Base-by-base conservation (phyloP, 2,113 vertebrate species). In the Mustela nigripes region DNA sequence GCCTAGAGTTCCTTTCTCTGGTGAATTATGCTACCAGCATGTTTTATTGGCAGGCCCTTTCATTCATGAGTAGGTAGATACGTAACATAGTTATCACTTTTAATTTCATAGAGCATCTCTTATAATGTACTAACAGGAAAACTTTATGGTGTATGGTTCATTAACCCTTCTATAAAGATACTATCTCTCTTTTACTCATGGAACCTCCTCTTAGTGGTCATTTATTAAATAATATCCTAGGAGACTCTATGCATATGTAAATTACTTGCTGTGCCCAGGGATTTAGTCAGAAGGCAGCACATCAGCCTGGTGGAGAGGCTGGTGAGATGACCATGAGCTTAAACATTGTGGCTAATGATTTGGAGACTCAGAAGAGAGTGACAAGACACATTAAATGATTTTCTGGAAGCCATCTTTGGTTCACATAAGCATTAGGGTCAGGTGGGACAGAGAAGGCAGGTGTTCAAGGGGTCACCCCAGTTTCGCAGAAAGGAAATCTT, bases 51-150 rank as follows among this genome's bases (percentile, higher is more conserved):
- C 26, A 69, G 85, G 10, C 22, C 39, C 71, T 78, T 94, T 81
- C 56, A 26, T 96, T 97, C 84, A 19, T 69, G 80, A 85, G 22
- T 87, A 79, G 69, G 21, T 78, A 76, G 81, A 50, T 73, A 10
- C 39, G 19, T 67, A 87, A 78, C 62, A 33, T 26, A 71, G 87
- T 76, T 93, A 82, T 67, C n/a, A n/a, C 90, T 88, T 84, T 86
- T 95, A 86, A 91, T 94, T 96, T 96, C 95, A 94, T 85, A 65
- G 87, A 73, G 76, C 87, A 69, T 96, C 86, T 91, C 94, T 96
- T 97, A 92, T n/a, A 88, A 88, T 89, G n/a, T 88, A 88, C 33
- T 42, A 90, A 92, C 26, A 88, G 92, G 83, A 90, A 50, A 91
- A 73, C 58, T 95, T 98, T 96, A 85, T 85, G 86, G 58, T 31